Conservation (phyloP, 2,888 invertebrate species). For the Callyntrura guangdongensis region DNA sequence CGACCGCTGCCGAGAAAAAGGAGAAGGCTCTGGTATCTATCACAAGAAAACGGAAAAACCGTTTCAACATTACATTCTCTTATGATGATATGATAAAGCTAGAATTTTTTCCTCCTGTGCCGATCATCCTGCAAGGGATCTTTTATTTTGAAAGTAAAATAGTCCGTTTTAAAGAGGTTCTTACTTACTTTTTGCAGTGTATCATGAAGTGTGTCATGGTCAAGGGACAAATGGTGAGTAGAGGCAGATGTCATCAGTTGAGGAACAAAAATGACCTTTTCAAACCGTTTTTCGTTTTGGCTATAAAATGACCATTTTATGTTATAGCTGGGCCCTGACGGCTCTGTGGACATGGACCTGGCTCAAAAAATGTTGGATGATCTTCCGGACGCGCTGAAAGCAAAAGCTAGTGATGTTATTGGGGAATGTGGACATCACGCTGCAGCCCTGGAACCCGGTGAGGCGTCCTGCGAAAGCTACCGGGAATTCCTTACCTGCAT, state of each 20-base stretch:
- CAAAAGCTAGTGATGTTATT: constrained; percentile 64
- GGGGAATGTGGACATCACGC: constrained; percentile 72
- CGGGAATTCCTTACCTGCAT: constrained; percentile 71
- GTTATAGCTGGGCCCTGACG: constrained; percentile 61
- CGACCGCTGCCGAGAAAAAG: constrained; percentile 65
- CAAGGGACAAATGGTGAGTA: constrained; percentile 70
- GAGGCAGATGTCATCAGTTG: too few relatives aligned
- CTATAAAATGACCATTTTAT: neutral
- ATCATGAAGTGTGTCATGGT: constrained; percentile 77
- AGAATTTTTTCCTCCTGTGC: constrained; percentile 13
- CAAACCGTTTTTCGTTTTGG: too few relatives aligned
- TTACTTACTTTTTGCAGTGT: constrained; percentile 72
- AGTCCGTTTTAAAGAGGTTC: neutral
- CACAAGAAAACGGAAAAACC: neutral
- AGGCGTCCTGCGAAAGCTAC: constrained; percentile 73
- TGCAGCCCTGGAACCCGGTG: constrained; percentile 71
- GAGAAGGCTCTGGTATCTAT: constrained; percentile 73
- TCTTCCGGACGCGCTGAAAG: constrained; percentile 67
- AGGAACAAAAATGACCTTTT: too few relatives aligned
- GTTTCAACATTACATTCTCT: constrained; percentile 53
- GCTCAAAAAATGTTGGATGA: constrained; percentile 61
- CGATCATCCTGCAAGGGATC: neutral
- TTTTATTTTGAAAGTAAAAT: constrained; percentile 1
- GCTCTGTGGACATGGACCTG: constrained; percentile 67
- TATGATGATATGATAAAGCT: constrained; percentile 44